A percentile compares a stretch with the other conserved stretches of the same genome.
Conservation (phyloP, 2,888 invertebrate species). For the Eustalomyia histrio region DNA sequence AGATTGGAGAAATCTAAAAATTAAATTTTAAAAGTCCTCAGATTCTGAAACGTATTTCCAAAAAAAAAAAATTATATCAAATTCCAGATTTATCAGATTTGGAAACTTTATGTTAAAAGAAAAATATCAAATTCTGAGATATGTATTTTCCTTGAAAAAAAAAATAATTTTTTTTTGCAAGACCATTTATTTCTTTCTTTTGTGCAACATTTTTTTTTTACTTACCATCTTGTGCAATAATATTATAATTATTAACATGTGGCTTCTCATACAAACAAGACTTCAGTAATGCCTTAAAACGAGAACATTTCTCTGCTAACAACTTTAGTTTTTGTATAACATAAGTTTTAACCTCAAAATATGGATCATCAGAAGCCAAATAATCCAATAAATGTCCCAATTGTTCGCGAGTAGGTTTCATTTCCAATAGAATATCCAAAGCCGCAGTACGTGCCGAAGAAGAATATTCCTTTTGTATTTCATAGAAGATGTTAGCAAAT, state of each 20-base stretch:
- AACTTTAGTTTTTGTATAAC: constrained; percentile 83
- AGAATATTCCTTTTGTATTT: constrained; percentile 83
- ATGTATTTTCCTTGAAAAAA: too few relatives aligned
- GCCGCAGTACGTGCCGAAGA: constrained; percentile 86
- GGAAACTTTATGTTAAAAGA: too few relatives aligned
- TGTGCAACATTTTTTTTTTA: neutral
- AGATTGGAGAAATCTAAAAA: too few relatives aligned
- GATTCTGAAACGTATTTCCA: too few relatives aligned
- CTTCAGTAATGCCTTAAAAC: constrained; percentile 79
- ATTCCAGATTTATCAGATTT: too few relatives aligned
- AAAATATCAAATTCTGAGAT: too few relatives aligned
- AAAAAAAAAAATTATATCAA: too few relatives aligned
- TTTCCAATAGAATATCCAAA: constrained; percentile 84
- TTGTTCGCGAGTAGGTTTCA: constrained; percentile 81
- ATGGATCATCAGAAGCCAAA: constrained; percentile 80
- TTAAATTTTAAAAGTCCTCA: too few relatives aligned
- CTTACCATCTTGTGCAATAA: constrained; percentile 83
- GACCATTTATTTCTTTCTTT: too few relatives aligned
- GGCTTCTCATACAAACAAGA: constrained; percentile 78
- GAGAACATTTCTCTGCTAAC: constrained; percentile 80
- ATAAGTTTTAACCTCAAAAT: constrained; percentile 85
- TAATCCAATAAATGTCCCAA: constrained; percentile 81
- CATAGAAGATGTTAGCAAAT: constrained; percentile 83
- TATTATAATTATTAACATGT: constrained; percentile 84
- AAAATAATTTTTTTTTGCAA: too few relatives aligned